Conservation (phyloP, 2,113 vertebrate genomes). For the Eleginops maclovinus region DNA sequence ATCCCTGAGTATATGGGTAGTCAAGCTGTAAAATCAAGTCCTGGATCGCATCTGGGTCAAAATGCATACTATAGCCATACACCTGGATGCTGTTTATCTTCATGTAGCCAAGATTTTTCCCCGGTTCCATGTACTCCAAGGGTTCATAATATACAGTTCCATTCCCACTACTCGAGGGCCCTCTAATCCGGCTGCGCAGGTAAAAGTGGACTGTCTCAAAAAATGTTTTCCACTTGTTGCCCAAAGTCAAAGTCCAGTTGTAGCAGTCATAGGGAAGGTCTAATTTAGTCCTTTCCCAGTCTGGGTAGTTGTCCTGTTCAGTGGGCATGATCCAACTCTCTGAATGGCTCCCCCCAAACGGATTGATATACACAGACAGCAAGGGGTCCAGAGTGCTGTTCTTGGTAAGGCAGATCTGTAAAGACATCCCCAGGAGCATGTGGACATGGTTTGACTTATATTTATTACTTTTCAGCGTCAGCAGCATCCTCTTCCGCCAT, state of each 20-base stretch:
- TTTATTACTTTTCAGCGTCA: slow-evolving; percentile 89
- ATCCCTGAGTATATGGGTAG: slow-evolving; percentile 88
- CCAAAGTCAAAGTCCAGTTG: slow-evolving; percentile 87
- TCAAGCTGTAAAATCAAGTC: slow-evolving; percentile 88
- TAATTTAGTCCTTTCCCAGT: slow-evolving; percentile 89
- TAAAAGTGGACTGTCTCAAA: slow-evolving; percentile 89
- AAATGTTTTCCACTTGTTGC: slow-evolving; percentile 89
- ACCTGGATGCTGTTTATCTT: slow-evolving; percentile 88
- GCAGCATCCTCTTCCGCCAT: slow-evolving; percentile 87
- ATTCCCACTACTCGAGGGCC: slow-evolving; percentile 73
- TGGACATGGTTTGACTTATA: slow-evolving; percentile 87
- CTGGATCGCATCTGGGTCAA: slow-evolving; percentile 88
- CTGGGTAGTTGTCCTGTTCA: slow-evolving; percentile 85
- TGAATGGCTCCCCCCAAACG: slow-evolving; percentile 87
- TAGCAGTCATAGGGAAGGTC: slow-evolving; percentile 86
- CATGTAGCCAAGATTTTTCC: slow-evolving; percentile 86
- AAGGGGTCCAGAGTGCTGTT: slow-evolving; percentile 87
- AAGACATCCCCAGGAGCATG: slow-evolving; percentile 87
- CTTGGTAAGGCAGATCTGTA: slow-evolving; percentile 88
- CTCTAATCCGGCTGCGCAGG: slow-evolving; percentile 84
- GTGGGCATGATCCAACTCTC: slow-evolving; percentile 89
- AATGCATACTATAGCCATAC: slow-evolving; percentile 89
- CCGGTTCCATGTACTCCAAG: slow-evolving; percentile 84
- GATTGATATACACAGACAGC: slow-evolving; percentile 87
- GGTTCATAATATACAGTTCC: slow-evolving; percentile 84